These are phyloP conservation scores for Actinopyga echinites DNA, from an alignment of 53 echinoderm and acorn worm species.

Conservation along the genomic window DNA sequence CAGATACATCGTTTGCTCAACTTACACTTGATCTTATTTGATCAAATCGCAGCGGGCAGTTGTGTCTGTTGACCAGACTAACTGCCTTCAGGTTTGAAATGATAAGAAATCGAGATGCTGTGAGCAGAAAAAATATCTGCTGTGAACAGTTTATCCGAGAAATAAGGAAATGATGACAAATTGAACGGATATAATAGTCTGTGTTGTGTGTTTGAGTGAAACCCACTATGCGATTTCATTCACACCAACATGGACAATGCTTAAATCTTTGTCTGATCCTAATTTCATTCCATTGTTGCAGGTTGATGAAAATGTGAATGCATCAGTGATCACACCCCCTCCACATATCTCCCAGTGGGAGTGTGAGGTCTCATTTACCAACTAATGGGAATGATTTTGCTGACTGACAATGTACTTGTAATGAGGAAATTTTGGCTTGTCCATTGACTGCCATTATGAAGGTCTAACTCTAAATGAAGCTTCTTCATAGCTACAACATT, in stretches of 20 bases:
- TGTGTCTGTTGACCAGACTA: not conserved
- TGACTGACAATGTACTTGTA: too few relatives aligned
- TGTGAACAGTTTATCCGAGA: constrained; percentile 77
- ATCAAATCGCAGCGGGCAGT: constrained; percentile 49
- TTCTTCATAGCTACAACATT: too few relatives aligned
- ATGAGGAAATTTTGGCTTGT: too few relatives aligned
- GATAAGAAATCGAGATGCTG: constrained; percentile 99
- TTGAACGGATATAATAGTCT: constrained; percentile 83
- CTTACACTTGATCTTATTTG: constrained; percentile 98
- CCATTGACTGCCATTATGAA: too few relatives aligned
- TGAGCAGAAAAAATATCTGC: constrained; percentile 60
- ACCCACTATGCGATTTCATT: not conserved
- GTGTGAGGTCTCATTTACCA: too few relatives aligned
- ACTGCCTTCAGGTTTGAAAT: constrained; percentile 56
- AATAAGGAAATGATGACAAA: constrained; percentile 86
- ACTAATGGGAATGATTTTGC: too few relatives aligned
- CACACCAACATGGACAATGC: not conserved
- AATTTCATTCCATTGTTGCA: too few relatives aligned
- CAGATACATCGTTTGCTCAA: not conserved
- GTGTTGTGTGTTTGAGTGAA: constrained; percentile 6
- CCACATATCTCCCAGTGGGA: too few relatives aligned
- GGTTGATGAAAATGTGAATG: too few relatives aligned
- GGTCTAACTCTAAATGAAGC: too few relatives aligned
- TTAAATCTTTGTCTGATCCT: constrained; percentile 27
- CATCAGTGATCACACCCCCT: too few relatives aligned